Percentiles rank a stretch among this genome's conserved stretches.
These are phyloP conservation scores for Petroica traversi DNA, from an alignment of 2,113 vertebrate genomes.

Conservation along the genomic window DNA sequence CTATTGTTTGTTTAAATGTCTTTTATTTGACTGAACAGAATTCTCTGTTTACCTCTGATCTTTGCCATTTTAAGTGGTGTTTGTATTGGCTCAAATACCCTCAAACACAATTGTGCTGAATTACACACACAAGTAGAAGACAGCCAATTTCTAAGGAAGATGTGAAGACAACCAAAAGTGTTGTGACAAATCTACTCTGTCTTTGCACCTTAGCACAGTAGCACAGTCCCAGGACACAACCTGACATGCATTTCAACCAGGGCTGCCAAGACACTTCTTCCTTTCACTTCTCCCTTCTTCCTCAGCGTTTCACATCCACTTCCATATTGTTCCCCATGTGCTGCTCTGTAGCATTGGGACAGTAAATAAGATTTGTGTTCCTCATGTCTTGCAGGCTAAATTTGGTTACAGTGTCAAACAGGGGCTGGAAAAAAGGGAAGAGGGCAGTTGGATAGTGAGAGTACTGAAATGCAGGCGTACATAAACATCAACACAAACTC, in stretches of 20 bases:
- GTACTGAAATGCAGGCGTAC: not conserved
- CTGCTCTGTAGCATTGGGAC: not conserved
- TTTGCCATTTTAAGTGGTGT: not conserved
- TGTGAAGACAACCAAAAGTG: not conserved
- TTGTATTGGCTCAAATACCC: slow-evolving; percentile 19
- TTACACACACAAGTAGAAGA: not conserved
- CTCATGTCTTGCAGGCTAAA: not conserved
- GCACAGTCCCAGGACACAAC: not conserved
- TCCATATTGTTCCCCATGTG: not conserved
- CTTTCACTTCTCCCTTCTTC: not conserved
- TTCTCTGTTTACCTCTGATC: slow-evolving; percentile 28
- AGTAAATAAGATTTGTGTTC: not conserved
- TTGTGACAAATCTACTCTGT: not conserved
- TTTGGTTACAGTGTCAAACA: not conserved
- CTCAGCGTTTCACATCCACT: not conserved
- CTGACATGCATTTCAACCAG: not conserved
- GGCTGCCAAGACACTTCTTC: not conserved
- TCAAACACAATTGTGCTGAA: not conserved
- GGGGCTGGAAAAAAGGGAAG: not conserved
- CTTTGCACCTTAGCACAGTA: rapidly evolving
- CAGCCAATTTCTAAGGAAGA: not conserved
- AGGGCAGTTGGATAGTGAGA: not conserved
- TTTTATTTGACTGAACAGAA: slow-evolving; percentile 23
- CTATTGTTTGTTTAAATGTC: slow-evolving; percentile 16
- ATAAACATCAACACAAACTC: not conserved